phyloP scores from a whole-genome alignment of 53 echinoderm and acorn worm genomes.

The Stichopus horrens region DNA sequence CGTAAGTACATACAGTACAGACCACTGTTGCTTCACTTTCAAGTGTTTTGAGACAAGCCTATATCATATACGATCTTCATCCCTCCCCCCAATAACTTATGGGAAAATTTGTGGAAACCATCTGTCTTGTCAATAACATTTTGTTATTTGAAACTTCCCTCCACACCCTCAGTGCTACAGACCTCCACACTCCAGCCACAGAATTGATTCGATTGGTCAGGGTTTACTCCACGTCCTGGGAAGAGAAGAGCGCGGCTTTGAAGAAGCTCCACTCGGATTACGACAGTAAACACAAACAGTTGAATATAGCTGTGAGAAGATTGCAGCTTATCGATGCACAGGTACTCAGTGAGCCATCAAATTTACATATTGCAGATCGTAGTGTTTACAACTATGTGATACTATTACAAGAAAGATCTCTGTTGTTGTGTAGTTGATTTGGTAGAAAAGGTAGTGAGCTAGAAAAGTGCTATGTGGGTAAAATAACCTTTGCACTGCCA shows the following conservation, averaged over 20 bases:
- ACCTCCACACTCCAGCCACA: slow-evolving; percentile 82
- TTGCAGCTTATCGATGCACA: slow-evolving; percentile 87
- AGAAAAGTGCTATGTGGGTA: too few species aligned
- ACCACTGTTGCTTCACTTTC: too few species aligned
- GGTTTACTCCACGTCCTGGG: slow-evolving; percentile 94
- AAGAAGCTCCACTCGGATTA: slow-evolving; percentile 97
- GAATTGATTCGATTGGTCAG: slow-evolving; percentile 91
- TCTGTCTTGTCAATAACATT: not conserved
- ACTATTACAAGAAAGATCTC: too few species aligned
- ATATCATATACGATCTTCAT: not conserved
- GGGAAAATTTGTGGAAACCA: not conserved
- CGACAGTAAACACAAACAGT: slow-evolving; percentile 94
- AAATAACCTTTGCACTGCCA: too few species aligned
- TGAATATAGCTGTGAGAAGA: slow-evolving; percentile 89
- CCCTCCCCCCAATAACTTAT: not conserved
- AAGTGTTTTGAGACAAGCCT: not conserved
- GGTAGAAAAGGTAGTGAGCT: too few species aligned
- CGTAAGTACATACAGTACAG: slow-evolving; percentile 48
- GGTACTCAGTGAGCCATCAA: slow-evolving; percentile 41
- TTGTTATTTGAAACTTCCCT: not conserved
- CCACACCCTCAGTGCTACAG: slow-evolving; percentile 69
- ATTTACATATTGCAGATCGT: too few species aligned
- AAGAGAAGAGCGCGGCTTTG: slow-evolving; percentile 91
- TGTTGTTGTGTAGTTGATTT: too few species aligned
- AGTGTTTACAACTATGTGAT: too few species aligned